These are phyloP conservation scores for Diaprepes abbreviatus DNA, from an alignment of 2,888 invertebrate genomes.

Conservation along the genomic window DNA sequence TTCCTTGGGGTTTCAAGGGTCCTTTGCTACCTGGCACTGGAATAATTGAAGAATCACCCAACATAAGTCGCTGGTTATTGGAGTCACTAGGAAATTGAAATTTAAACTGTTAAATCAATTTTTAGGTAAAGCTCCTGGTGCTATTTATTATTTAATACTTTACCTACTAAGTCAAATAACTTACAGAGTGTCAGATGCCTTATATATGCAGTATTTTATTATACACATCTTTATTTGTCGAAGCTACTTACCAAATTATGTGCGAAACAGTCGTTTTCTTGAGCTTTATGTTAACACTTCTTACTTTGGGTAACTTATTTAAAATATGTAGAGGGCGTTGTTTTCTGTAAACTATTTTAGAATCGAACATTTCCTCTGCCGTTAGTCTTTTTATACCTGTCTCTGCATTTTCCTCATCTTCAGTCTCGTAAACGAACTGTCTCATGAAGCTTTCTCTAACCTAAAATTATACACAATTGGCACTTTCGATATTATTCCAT, in stretches of 20 bases:
- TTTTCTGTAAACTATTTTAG: slow-evolving; percentile 84
- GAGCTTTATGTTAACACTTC: slow-evolving; percentile 84
- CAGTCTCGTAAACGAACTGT: slow-evolving; percentile 93
- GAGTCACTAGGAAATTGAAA: too few species aligned
- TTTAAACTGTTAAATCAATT: too few species aligned
- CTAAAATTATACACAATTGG: slow-evolving; percentile 63
- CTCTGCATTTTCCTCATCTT: slow-evolving; percentile 82
- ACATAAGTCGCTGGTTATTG: slow-evolving; percentile 91
- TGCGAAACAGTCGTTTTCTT: slow-evolving; percentile 86
- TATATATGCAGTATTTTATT: too few species aligned
- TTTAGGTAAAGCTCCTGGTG: too few species aligned
- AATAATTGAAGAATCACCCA: slow-evolving; percentile 94
- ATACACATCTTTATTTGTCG: too few species aligned
- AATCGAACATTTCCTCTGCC: slow-evolving; percentile 77
- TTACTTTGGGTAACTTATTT: slow-evolving; percentile 85
- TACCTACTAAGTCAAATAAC: too few species aligned
- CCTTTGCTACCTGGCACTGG: slow-evolving; percentile 84
- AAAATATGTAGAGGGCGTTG: slow-evolving; percentile 87
- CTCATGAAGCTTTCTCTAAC: slow-evolving; percentile 99
- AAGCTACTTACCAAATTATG: slow-evolving; percentile 83
- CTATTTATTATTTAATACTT: too few species aligned
- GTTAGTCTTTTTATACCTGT: slow-evolving; percentile 66
- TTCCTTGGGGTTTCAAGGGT: slow-evolving; percentile 89
- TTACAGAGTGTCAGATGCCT: too few species aligned
- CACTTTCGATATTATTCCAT: too few species aligned